Conservation (phyloP, 2,888 invertebrate species). For the Notodromas monacha region DNA sequence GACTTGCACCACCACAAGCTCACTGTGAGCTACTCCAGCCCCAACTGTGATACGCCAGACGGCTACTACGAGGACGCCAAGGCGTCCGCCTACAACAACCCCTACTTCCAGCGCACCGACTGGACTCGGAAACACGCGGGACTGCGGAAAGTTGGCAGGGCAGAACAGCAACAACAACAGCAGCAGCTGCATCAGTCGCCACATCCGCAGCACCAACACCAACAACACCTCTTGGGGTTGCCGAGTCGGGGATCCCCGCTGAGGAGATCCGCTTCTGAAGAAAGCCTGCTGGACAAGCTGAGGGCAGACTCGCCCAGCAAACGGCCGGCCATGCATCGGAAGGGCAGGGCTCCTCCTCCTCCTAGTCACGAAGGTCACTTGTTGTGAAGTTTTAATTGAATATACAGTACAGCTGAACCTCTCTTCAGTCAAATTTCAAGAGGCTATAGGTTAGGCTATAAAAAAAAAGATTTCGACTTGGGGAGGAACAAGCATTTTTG, state of each 20-base stretch:
- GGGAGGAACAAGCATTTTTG: no score
- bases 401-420: no score
- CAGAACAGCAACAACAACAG: constrained; percentile 10
- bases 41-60: constrained; percentile 12
- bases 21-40: constrained; percentile 7
- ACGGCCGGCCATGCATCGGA: constrained; percentile 12
- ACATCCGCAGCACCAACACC: constrained; percentile 6
- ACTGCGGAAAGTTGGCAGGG: constrained; percentile 10
- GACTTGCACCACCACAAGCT: constrained; percentile 9
- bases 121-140: constrained; percentile 19
- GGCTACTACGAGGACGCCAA: constrained; percentile 15
- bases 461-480: no score
- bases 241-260: constrained; percentile 10
- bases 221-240: background rate
- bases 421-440: no score
- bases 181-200: constrained; percentile 8
- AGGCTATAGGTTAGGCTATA: no score
- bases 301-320: constrained; percentile 10
- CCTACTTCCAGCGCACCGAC: constrained; percentile 21
- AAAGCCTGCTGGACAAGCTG: constrained; percentile 14
- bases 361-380: no score
- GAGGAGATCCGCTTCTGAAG: constrained; percentile 17
- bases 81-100: constrained; percentile 16
- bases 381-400: no score
- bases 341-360: constrained; percentile 13